These are phyloP conservation scores for Pogonus chalceus DNA, from an alignment of 1,140 invertebrate genomes.

Conservation along the genomic window DNA sequence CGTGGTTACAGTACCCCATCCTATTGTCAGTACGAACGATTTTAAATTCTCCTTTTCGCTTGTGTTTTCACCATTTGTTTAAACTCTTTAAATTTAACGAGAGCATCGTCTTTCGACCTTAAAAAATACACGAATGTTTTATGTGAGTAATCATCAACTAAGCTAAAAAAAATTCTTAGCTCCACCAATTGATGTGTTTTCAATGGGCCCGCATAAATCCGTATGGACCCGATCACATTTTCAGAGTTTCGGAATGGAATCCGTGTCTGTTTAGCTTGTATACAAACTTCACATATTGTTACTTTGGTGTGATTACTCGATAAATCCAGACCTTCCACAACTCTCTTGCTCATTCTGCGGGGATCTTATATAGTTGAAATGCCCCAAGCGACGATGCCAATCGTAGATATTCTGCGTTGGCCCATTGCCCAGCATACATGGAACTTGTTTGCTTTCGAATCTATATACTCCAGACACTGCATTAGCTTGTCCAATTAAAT, in stretches of 20 bases:
- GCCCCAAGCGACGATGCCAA: conserved; percentile 16
- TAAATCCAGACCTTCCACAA: conserved; percentile 11
- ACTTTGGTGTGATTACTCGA: conserved; percentile 4
- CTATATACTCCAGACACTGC: conserved; percentile 13
- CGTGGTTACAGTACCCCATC: conserved; percentile 19
- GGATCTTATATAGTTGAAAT: conserved; percentile 13
- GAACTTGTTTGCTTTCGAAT: conserved; percentile 2
- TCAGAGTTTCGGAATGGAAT: conserved; percentile 12
- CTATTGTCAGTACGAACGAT: background rate
- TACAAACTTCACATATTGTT: conserved; percentile 14
- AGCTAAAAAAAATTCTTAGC: conserved; percentile 29
- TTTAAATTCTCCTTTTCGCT: background rate
- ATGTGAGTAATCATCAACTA: conserved; percentile 33
- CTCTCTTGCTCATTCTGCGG: conserved; percentile 14
- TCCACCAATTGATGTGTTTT: conserved; percentile 16
- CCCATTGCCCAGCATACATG: background rate
- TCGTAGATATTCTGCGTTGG: conserved; percentile 17
- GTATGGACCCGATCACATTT: conserved; percentile 17
- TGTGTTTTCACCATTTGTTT: background rate
- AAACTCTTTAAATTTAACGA: conserved; percentile 18
- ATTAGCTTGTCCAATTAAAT: conserved; percentile 13
- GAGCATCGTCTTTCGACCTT: conserved; percentile 25
- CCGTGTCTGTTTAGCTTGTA: conserved; percentile 17
- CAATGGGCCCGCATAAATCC: conserved; percentile 18
- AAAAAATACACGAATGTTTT: conserved; percentile 27